phyloP scores from a whole-genome alignment of 2,797 vertebrate species.

The Gymnopithys bicolor region DNA sequence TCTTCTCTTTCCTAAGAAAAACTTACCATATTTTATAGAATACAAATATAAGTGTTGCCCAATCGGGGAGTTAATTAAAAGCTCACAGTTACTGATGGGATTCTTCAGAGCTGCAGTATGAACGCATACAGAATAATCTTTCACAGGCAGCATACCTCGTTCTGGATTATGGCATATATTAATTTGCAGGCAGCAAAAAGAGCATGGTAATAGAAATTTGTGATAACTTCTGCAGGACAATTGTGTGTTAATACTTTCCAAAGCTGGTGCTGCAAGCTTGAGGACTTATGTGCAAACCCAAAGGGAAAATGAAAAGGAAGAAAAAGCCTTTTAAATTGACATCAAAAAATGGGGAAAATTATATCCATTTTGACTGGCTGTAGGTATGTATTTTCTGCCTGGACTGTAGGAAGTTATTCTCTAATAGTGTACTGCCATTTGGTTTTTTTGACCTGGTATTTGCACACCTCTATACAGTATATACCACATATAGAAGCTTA shows the following conservation, averaged over 20 bases:
- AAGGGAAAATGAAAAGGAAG: background rate
- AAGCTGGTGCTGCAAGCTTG: background rate
- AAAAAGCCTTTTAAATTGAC: background rate
- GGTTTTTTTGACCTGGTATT: background rate
- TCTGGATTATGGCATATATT: background rate
- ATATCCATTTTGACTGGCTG: background rate
- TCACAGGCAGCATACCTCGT: background rate
- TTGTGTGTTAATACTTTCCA: background rate
- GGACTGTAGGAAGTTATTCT: background rate
- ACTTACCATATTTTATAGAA: background rate
- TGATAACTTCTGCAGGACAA: background rate
- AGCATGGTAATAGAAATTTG: background rate
- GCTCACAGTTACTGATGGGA: background rate
- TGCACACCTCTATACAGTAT: background rate
- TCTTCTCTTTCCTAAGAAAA: background rate
- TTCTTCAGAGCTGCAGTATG: background rate
- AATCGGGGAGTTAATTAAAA: background rate
- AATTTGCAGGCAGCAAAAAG: background rate
- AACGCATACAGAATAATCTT: background rate
- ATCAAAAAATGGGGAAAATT: fast-evolving
- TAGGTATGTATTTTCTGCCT: background rate
- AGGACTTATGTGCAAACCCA: background rate
- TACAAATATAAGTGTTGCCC: background rate
- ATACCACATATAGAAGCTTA: background rate
- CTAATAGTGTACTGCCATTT: background rate